Base-by-base conservation (phyloP, 2,888 invertebrate genomes). In the Anticlea derivata region DNA sequence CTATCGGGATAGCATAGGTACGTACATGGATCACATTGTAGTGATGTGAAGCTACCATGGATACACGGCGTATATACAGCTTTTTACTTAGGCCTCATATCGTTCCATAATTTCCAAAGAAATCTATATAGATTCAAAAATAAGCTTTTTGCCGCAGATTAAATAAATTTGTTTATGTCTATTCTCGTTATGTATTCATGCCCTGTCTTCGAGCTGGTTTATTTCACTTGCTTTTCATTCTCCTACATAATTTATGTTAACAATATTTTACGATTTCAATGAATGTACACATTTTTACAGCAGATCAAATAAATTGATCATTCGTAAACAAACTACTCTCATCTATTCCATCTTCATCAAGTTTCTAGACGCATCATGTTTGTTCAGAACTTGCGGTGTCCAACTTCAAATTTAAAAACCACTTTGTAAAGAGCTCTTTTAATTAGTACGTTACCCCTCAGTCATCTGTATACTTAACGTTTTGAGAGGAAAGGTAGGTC, bases 281-380 rank as follows among this genome's bases (percentile, higher is more conserved):
- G n/a, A 50, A 46, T 50, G 46, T 53, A 49, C 37, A 50, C 31
- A 37, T 45, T 49, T 46, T 52, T 35, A 53, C 26, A 26, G 13
- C 35, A 33, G 26, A 35, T 49, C 46, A 58, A 64, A 64, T 71
- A 75, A 75, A 70, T 66, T 70, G 64, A 64, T 60, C 66, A 70
- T 69, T 76, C 65, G 64, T 67, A 71, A 63, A 61, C 40, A 54
- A 50, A 52, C 58, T 57, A 59, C 62, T 59, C 59, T 68, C 61
- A n/a, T n/a, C n/a, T n/a, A n/a, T 65, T 64, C 72, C 58, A 68
- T 65, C 64, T 64, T 69, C 77, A 78, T 75, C 75, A 86, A 87
- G 78, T 87, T 84, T 85, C 81, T 78, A 86, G 86, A 86, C 85
- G 63, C 60, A 75, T 77, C 73, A 72, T 79, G 76, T 82, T 83